A percentile compares a stretch with the other conserved stretches of the same genome.
Conservation (phyloP, 2,797 vertebrate genomes). For the Champsocephalus gunnari region DNA sequence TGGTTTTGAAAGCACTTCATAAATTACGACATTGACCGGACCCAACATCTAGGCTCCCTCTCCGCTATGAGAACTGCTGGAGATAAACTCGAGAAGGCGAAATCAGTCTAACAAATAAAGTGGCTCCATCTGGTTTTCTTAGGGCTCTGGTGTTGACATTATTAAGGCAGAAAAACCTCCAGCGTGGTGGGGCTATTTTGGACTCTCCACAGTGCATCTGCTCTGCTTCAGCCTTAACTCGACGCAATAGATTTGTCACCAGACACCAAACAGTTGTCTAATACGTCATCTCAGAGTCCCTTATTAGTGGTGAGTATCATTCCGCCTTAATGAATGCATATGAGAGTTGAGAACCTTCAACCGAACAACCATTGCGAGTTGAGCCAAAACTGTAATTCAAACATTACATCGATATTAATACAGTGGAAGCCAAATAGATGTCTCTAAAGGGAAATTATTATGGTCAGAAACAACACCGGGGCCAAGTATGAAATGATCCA, state of each 20-base stretch:
- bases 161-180: conserved; percentile 74
- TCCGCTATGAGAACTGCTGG: conserved; percentile 50
- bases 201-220: conserved; percentile 72
- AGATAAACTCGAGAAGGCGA: conserved; percentile 76
- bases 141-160: conserved; percentile 75
- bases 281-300: conserved; percentile 68
- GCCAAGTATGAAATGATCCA: conserved; percentile 26
- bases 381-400: conserved; percentile 41
- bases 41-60: conserved; percentile 39
- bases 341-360: conserved; percentile 45
- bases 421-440: conserved; percentile 46
- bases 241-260: conserved; percentile 71
- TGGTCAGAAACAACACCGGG: conserved; percentile 20
- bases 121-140: conserved; percentile 73
- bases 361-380: conserved; percentile 47
- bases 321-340: conserved; percentile 49
- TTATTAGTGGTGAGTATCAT: conserved; percentile 73
- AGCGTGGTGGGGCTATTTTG: conserved; percentile 73
- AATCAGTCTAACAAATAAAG: conserved; percentile 78
- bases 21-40: conserved; percentile 45
- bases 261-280: conserved; percentile 63
- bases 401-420: conserved; percentile 54
- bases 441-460: conserved; percentile 10
- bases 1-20: conserved; percentile 50
- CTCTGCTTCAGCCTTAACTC: conserved; percentile 70